Evolutionary conservation across 2,113 vertebrate species (phyloP).

Genomic region (Orycteropus afer): DNA sequence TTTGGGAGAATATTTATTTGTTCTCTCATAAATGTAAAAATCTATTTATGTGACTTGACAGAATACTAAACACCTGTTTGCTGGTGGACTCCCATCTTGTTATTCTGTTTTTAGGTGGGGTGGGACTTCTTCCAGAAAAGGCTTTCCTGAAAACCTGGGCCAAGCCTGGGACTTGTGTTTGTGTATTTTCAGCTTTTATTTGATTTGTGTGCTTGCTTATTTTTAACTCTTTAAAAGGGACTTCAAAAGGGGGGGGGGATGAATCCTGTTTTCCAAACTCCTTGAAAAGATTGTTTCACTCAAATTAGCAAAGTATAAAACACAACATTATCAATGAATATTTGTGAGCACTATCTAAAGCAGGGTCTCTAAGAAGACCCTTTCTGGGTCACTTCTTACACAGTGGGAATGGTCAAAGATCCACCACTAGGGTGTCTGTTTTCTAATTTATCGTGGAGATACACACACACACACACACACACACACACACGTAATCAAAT

Average conservation of each 20-base stretch:
- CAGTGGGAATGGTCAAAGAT: neutral
- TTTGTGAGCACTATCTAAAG: neutral
- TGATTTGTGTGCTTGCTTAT: constrained; percentile 12
- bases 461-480: no score
- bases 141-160: constrained; percentile 57
- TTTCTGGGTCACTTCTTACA: neutral
- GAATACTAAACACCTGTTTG: neutral
- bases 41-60: neutral
- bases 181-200: constrained; percentile 38
- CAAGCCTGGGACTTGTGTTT: neutral
- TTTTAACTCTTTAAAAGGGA: constrained; percentile 4
- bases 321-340: neutral
- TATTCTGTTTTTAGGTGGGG: neutral
- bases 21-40: neutral
- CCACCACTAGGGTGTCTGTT: neutral
- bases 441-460: no score
- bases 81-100: neutral
- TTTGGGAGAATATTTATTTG: neutral
- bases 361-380: neutral
- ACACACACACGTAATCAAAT: no score
- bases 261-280: neutral
- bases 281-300: neutral
- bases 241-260: neutral
- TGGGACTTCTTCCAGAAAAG: constrained; percentile 53
- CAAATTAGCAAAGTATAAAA: neutral